Conservation (phyloP, 2,113 vertebrate genomes). For the Urocolius indicus region DNA sequence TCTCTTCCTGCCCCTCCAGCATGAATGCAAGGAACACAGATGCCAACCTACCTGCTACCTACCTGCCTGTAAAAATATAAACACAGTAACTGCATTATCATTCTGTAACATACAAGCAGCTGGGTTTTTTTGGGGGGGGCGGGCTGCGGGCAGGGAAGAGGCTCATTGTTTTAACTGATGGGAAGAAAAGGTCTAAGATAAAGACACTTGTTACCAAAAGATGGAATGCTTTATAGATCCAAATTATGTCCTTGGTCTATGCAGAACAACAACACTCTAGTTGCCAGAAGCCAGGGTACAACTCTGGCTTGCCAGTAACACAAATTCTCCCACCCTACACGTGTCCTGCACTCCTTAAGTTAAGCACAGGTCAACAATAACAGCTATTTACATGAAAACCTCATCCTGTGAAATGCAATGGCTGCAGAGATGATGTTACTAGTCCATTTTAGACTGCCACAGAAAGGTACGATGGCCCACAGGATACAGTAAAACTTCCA, state of each 20-base stretch:
- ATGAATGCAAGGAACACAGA: neutral
- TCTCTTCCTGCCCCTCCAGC: neutral
- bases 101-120: neutral
- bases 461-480: rapidly evolving
- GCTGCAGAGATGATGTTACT: neutral
- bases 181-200: neutral
- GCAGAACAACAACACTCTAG: neutral
- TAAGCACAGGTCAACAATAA: neutral
- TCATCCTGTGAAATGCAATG: rapidly evolving
- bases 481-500: neutral
- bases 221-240: neutral
- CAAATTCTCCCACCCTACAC: neutral
- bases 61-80: neutral
- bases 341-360: neutral
- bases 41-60: neutral
- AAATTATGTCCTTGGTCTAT: neutral
- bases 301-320: neutral
- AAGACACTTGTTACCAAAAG: neutral
- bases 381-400: neutral
- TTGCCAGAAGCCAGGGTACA: neutral
- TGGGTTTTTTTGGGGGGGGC: neutral
- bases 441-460: neutral
- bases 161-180: neutral
- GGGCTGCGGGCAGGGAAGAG: too few species aligned
- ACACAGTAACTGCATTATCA: neutral